A percentile compares a stretch with the other conserved stretches of the same genome.
Conservation (phyloP, 2,113 vertebrate species). For the Climacteris rufus region DNA sequence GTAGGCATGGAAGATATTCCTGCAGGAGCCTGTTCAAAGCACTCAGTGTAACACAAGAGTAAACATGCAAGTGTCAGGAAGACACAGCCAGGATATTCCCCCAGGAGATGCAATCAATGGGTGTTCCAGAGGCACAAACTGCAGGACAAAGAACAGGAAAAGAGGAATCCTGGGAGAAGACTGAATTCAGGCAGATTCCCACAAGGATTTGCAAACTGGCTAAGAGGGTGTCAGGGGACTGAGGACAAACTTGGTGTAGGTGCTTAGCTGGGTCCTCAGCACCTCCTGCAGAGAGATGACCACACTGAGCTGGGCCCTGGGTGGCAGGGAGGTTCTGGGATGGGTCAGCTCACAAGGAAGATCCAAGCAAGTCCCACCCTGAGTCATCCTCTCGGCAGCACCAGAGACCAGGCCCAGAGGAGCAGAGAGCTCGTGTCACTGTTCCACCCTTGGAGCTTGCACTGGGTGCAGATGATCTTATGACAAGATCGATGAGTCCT, state of each 20-base stretch:
- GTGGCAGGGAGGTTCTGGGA: neutral
- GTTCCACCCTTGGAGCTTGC: neutral
- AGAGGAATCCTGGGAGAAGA: neutral
- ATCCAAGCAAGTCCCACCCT: neutral
- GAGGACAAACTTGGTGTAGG: neutral
- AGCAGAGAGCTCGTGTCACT: neutral
- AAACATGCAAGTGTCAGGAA: fast-evolving
- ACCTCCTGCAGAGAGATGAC: neutral
- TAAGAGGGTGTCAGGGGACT: neutral
- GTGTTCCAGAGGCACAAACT: neutral
- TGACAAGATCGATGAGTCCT: neutral
- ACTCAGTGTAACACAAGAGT: fast-evolving
- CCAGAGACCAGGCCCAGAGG: neutral
- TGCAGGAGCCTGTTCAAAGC: neutral
- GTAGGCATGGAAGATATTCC: neutral
- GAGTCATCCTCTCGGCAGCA: neutral
- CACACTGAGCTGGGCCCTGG: fast-evolving
- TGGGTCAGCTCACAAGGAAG: neutral
- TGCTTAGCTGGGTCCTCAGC: neutral
- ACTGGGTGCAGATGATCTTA: neutral
- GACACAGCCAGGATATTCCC: neutral
- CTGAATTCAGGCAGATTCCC: neutral
- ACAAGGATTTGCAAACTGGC: neutral
- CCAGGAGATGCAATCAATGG: fast-evolving
- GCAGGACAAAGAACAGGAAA: neutral